Conservation (phyloP, 2,888 invertebrate species). For the Amphipoea lucens region DNA sequence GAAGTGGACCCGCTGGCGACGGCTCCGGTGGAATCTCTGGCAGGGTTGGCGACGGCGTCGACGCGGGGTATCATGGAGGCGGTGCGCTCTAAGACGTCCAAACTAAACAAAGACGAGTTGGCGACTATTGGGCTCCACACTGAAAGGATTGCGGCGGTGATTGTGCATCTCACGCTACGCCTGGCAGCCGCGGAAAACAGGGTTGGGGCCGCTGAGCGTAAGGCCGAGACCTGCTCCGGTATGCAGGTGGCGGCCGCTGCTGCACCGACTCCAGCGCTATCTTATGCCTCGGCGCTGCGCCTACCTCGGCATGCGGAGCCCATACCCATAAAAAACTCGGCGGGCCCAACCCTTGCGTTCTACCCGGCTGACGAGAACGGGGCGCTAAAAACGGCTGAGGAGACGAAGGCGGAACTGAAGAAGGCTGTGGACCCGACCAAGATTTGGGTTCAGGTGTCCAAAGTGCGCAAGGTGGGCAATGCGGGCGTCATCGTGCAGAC, state of each 20-base stretch:
- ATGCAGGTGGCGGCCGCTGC: accelerated
- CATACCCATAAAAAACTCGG: accelerated
- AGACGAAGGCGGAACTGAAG: conserved; percentile 6
- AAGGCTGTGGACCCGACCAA: not conserved
- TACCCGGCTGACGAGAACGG: not conserved
- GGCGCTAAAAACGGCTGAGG: conserved; percentile 9
- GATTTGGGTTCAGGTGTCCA: not conserved
- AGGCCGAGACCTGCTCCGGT: too few relatives aligned
- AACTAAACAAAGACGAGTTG: not conserved
- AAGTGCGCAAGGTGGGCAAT: not conserved
- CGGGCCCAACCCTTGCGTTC: not conserved
- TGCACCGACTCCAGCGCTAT: accelerated
- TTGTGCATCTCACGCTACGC: accelerated
- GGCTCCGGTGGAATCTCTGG: not conserved
- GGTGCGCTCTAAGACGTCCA: not conserved
- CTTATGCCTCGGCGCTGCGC: not conserved
- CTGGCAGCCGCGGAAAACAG: not conserved
- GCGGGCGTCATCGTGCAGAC: not conserved
- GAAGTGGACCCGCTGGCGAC: too few relatives aligned
- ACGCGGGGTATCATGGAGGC: not conserved
- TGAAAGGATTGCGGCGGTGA: accelerated
- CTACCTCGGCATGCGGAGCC: not conserved
- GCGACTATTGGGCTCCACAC: accelerated
- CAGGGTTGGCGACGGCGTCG: not conserved
- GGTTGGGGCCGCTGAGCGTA: not conserved